Evolutionary conservation across 2,888 invertebrate species (phyloP), one percentile per base, ranked within the genome.

Genomic region (Ecdyonurus torrentis): DNA sequence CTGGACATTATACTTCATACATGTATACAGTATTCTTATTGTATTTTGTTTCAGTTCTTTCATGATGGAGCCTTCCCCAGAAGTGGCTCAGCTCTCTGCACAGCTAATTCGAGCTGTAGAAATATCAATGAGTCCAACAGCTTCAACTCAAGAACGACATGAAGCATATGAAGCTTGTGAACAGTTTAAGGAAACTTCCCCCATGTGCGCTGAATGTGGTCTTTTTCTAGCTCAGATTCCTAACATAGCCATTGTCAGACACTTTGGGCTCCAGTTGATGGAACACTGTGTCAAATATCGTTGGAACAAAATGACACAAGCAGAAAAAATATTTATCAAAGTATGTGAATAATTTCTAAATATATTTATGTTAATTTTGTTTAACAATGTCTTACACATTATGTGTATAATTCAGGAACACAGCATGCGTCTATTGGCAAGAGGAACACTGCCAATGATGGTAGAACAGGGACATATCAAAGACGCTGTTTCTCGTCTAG

Each of bases 251-350:
- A 82, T 87, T 52, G 87, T 91, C 0, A 84, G 91, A 63, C 94
- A 94, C 73, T 93, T 94, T 77, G 96, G 95, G 0, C 78, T 96
- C 0, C 94, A 95, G 70, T 76, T 96, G 0, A 87, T 97, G 82
- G 95, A 96, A 73, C 89, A 95, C 71, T 90, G 89, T 62, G 88
- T 95, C 25, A 95, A 92, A 77, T 94, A 91, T 71, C 82, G 90
- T 65, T 96, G 95, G 96, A 90, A 89, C 65, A 86, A 87, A 69
- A 89, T 95, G 70, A 84, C 86, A 2, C 87, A 89, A 69, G 85
- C 85, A 63, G 91, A 94, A 71, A 95, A 94, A 75, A 78, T 91
- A 65, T 90, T 88, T 71, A 90, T 95, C 64, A 94, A 94, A 80
- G 84, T 83, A 73, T 70, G 66, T 65, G 65, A 71, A 22, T 37